Conservation (phyloP, 2,888 invertebrate species). For the Poecilus cupreus region DNA sequence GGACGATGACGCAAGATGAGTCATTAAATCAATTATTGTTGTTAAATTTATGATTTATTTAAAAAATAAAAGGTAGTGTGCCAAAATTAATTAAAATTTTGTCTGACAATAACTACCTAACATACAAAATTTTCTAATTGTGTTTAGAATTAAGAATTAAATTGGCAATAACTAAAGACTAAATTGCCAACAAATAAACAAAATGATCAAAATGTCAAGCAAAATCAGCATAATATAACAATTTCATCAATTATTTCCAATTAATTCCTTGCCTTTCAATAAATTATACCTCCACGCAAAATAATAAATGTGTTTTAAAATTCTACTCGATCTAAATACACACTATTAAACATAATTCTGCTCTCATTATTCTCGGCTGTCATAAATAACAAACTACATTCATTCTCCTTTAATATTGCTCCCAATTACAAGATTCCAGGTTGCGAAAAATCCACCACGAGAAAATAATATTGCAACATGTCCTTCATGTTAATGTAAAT, state of each 20-base stretch:
- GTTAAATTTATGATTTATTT: too few relatives aligned
- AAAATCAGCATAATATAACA: not conserved
- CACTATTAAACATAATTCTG: conserved; percentile 18
- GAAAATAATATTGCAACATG: too few relatives aligned
- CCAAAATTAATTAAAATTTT: too few relatives aligned
- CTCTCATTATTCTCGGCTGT: conserved; percentile 26
- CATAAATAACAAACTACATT: conserved; percentile 33
- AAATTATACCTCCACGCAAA: not conserved
- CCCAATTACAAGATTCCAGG: conserved; percentile 38
- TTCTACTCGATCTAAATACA: conserved; percentile 28
- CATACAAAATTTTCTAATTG: not conserved
- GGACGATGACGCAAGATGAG: too few relatives aligned
- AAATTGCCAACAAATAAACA: too few relatives aligned
- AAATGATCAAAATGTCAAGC: not conserved
- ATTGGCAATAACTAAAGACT: not conserved
- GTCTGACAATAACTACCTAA: too few relatives aligned
- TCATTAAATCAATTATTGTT: too few relatives aligned
- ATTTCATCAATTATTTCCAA: not conserved
- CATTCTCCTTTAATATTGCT: conserved; percentile 1
- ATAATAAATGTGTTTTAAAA: conserved; percentile 21
- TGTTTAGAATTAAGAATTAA: not conserved
- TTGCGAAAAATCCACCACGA: not conserved
- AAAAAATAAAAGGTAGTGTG: too few relatives aligned
- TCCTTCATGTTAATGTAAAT: conserved; percentile 13
- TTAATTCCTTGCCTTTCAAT: conserved; percentile 7